Evolutionary conservation across 2,888 invertebrate genomes (phyloP), one percentile per base, ranked within the genome.

Genomic region (Limnephilus marmoratus): DNA sequence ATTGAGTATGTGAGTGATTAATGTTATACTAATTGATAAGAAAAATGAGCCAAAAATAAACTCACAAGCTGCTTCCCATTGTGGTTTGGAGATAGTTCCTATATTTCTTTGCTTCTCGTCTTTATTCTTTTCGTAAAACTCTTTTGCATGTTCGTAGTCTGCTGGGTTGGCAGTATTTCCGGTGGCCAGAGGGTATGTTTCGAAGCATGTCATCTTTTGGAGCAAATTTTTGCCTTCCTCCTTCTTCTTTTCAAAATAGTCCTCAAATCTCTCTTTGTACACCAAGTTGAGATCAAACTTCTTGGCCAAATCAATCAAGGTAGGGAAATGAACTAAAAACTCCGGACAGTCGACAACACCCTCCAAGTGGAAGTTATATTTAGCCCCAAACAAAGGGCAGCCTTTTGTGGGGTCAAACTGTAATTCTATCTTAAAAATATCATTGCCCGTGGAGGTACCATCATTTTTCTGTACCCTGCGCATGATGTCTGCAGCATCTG

Each of bases 271-370:
- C 94, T 97, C 97, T 94, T 97, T 97, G 90, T 96, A 96, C 0
- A 97, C 96, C 94, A 98, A 95, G 94, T 98, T 97, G 81, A 98
- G 95, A 0, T 97, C 98, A 96, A 96, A 97, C 94, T 97, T 97
- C 82, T 96, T 96, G 18, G 97, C 98, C 91, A 98, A 95, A 94
- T 97, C 98, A 83, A 97, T 96, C 91, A 99, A 96, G 7, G 98
- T 96, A 31, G 99, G 98, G 95, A 99, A 98, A 95, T 99, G 98
- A 29, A 99, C 99, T 92, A 99, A 96, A 96, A 99, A 99, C 95
- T 99, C 99, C 1, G 99, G 99, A 95, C 99, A 99, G 95, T 99
- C 98, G 0, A 99, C 99, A 12, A 99, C 99, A 81, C 98, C 99
- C 94, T 99, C 99, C 94, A 99, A 96, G 94, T 98, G 97, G 95